Evolutionary conservation across 2,797 vertebrate genomes (phyloP).

Genomic region (Pachyuromys duprasi): DNA sequence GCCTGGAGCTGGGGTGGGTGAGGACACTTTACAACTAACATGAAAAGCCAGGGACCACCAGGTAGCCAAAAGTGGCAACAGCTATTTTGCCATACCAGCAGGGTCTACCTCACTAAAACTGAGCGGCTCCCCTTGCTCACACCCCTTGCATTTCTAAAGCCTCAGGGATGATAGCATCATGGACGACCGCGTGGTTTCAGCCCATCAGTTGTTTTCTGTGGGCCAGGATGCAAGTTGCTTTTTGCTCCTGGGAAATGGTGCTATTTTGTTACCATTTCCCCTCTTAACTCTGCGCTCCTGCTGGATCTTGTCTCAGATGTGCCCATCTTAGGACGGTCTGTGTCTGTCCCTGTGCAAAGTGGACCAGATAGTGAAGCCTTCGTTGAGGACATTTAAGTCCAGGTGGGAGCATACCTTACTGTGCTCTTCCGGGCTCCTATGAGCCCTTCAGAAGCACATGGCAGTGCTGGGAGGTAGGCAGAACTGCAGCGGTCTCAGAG

Average conservation of each 20-base stretch:
- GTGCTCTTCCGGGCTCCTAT: neutral
- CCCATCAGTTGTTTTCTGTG: neutral
- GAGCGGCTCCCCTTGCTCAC: neutral
- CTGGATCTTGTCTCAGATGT: neutral
- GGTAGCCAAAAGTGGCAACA: neutral
- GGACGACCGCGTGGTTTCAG: neutral
- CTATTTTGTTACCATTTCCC: neutral
- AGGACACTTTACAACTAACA: neutral
- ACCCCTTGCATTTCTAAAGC: neutral
- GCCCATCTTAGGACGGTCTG: neutral
- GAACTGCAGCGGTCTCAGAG: neutral
- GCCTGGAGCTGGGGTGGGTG: neutral
- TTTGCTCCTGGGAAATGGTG: neutral
- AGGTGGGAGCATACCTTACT: neutral
- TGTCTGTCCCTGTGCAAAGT: neutral
- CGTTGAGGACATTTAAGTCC: neutral
- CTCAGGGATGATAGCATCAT: no score
- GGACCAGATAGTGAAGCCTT: neutral
- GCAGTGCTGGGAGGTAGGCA: neutral
- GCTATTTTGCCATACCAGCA: neutral
- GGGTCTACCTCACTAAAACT: neutral
- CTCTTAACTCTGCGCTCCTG: neutral
- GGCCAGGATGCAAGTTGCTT: neutral
- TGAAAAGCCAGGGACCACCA: no score
- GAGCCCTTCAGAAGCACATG: neutral